Evolutionary conservation across 37 sponge, comb jelly and placozoan genomes (phyloP), one percentile per base, ranked within the genome.

Genomic region (Diacarnus erythraeanus): DNA sequence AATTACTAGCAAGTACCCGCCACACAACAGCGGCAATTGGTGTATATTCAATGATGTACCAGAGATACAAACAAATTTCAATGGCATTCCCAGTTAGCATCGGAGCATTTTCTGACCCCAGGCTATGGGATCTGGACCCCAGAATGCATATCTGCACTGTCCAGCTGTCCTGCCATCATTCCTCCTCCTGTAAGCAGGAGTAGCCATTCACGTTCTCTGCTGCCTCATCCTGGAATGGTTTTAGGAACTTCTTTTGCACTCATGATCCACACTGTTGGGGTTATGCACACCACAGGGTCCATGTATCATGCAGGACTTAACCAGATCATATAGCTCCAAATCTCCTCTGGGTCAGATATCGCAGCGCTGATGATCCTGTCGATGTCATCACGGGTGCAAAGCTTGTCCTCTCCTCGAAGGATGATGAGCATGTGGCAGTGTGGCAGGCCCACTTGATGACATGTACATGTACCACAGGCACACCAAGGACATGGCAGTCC

Each of bases 201-300:
- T 69, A 69, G 10, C 69, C 69, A 20, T 33, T 25, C 20, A 31
- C 34, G 18, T 69, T 33, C 10, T 31, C 39, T 10, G 10, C 25
- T 31, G 69, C 34, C 34, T 25, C 31, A 25, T 69, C 38, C 4
- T 3, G 3, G 37, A 69, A 20, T 4, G 37, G 34, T 20, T 69
- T 69, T 69, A 38, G 72, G 37, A 43, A 72, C 5, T 72, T 40
- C 26, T 72, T 72, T 51, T 20, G 44, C 70, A 69, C 56, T 10
- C 56, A 54, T 10, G 56, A n/a, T 47, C 6, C 21, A 33, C 69
- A 31, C 39, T 17, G 29, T 29, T 72, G 10, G 15, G 38, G 9
- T 38, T 60, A 3, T 26, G 61, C 21, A 60, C 61, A 26, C 22
- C 61, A 25, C 61, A 60, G 5, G 37, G 38, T 36, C 39, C 38